Base-by-base conservation (phyloP, 2,797 vertebrate genomes). In the Dromococcyx pavoninus region DNA sequence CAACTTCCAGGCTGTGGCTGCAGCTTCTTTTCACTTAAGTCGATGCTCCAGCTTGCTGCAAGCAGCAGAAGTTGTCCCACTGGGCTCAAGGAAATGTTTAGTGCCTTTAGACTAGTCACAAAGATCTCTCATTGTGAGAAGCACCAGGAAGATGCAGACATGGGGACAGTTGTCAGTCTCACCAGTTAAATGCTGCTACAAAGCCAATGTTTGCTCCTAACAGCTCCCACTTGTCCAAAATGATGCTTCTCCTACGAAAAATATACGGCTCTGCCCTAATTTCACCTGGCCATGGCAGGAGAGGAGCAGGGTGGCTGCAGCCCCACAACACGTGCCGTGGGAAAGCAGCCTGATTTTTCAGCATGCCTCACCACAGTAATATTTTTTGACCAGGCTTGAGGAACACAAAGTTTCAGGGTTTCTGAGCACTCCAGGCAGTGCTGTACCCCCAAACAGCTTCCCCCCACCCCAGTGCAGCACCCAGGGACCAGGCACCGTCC, bases 271-370 rank as follows among this genome's bases (percentile, higher is more conserved):
- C 17, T 87, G 82, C 53, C 57, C 30, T 37, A 14, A 28, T 0
- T 57, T 18, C 41, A 12, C 37, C 15, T 1, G 5, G 28, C 7
- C 32, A 9, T 0, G 1, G 64, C 32, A 43, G 65, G 33, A 25
- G 43, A 19, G 41, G 23, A 53, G 27, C 13, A 12, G 28, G 41
- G 13, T 0, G 4, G 35, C 33, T 87, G 58, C 16, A 37, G 56
- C 22, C 35, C 58, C 24, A 11, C 37, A 27, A 22, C 8, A 3
- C 0, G 2, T 0, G 1, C n/a, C 60, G 11, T 0, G 5, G 41
- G 25, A 25, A 21, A 57, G 21, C 10, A 14, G 66, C 43, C 5
- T 74, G 61, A 7, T 9, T 11, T 75, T 58, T 7, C 5, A 6
- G 37, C 11, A 8, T 4, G 25, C 1, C 44, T 53, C 35, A 88